A percentile compares a stretch with the other conserved stretches of the same genome.
phyloP scores from a whole-genome alignment of 2,113 vertebrate species.

The Trichomycterus rosablanca region DNA sequence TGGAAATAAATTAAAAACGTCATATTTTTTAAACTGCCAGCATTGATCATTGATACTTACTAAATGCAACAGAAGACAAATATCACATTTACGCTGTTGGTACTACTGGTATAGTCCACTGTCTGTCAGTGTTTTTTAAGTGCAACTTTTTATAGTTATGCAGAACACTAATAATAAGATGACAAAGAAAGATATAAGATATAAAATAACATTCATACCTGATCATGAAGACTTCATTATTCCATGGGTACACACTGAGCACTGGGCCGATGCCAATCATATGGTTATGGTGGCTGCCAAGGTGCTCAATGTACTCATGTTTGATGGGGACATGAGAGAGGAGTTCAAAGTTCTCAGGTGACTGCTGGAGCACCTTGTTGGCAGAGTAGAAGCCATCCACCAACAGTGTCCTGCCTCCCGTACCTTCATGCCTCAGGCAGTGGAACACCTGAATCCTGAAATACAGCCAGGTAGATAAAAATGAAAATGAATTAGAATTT shows the following conservation, averaged over 20 bases:
- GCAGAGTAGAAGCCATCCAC: conserved; percentile 89
- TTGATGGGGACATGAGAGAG: conserved; percentile 79
- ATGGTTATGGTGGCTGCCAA: conserved; percentile 75
- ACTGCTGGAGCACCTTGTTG: conserved; percentile 66
- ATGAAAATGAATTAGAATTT: too few relatives aligned
- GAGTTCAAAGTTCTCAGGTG: conserved; percentile 76
- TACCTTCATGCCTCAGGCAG: conserved; percentile 87
- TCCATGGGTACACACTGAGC: conserved; percentile 87
- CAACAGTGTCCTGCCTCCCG: conserved; percentile 82
- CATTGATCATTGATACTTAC: too few relatives aligned
- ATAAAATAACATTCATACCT: conserved; percentile 59
- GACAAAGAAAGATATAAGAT: background rate
- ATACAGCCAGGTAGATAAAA: background rate
- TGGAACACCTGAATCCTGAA: conserved; percentile 90
- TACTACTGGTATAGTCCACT: too few relatives aligned
- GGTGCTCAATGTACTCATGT: conserved; percentile 82
- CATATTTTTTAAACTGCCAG: too few relatives aligned
- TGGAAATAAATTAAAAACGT: too few relatives aligned
- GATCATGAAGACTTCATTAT: conserved; percentile 87
- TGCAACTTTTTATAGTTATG: too few relatives aligned
- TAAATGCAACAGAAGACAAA: too few relatives aligned
- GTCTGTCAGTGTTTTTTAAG: too few relatives aligned
- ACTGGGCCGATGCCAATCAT: conserved; percentile 82
- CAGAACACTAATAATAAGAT: too few relatives aligned
- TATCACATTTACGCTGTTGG: too few relatives aligned